These are phyloP conservation scores for Julus scanicus DNA, from an alignment of 2,888 invertebrate species.

Conservation along the genomic window DNA sequence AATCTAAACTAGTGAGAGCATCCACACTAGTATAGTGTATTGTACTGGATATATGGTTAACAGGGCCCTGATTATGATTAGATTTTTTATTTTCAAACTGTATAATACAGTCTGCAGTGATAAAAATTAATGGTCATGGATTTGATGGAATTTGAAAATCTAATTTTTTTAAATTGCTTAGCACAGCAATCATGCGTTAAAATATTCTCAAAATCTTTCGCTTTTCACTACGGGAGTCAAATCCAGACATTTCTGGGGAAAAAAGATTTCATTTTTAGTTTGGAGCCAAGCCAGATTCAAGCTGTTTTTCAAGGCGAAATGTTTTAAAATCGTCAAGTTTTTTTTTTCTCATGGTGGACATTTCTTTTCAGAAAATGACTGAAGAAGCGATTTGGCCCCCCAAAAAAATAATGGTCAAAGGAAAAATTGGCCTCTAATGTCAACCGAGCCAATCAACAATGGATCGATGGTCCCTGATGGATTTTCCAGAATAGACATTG, in stretches of 20 bases:
- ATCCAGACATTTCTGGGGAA: background rate
- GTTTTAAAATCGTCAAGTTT: background rate
- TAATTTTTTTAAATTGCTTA: no score
- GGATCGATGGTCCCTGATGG: conserved; percentile 27
- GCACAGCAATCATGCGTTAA: no score
- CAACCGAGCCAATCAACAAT: conserved; percentile 3
- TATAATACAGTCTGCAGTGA: no score
- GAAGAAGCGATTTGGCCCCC: background rate
- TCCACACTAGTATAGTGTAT: background rate
- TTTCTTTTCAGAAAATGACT: background rate
- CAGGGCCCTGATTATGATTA: no score
- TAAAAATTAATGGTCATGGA: no score
- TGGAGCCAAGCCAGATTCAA: background rate
- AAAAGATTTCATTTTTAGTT: background rate
- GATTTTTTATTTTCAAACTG: no score
- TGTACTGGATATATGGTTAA: no score
- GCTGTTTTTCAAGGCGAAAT: background rate
- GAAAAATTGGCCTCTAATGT: conserved; percentile 19
- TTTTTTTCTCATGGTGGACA: background rate
- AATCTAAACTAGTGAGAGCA: background rate
- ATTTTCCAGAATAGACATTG: conserved; percentile 12
- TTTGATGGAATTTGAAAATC: no score
- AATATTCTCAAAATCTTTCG: no score
- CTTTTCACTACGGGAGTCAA: no score
- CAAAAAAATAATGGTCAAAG: background rate